Percentiles rank a stretch among this genome's conserved stretches.
Conservation (phyloP, 2,113 vertebrate genomes). For the Tragelaphus buxtoni region DNA sequence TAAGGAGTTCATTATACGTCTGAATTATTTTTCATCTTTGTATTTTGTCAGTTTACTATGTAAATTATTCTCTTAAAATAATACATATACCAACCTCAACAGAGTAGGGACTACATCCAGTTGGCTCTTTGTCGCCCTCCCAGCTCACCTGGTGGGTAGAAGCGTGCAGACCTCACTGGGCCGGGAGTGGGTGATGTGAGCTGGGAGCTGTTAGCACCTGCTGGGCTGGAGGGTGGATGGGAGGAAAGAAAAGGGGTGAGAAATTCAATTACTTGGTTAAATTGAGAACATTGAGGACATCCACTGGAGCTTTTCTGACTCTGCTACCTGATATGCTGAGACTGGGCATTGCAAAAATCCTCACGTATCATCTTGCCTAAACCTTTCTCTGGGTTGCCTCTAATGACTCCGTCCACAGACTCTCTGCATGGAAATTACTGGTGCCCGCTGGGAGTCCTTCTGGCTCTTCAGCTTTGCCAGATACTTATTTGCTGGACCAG, state of each 20-base stretch:
- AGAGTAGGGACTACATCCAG: background rate
- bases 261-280: background rate
- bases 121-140: background rate
- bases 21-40: background rate
- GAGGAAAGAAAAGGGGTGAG: background rate
- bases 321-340: background rate
- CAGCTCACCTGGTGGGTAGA: too few species aligned
- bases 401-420: background rate
- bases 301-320: background rate
- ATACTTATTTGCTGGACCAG: background rate
- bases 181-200: background rate
- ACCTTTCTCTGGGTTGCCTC: background rate
- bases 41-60: background rate
- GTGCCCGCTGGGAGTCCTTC: accelerated
- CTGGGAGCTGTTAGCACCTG: too few species aligned
- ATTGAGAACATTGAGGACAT: background rate
- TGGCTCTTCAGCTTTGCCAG: background rate
- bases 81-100: background rate
- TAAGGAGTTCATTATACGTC: background rate
- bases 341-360: background rate
- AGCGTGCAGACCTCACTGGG: background rate
- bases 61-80: background rate
- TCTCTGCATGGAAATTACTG: background rate
- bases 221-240: background rate
- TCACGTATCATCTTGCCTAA: background rate